Conservation (phyloP, 1,140 invertebrate species). For the Brachionus koreanus region DNA sequence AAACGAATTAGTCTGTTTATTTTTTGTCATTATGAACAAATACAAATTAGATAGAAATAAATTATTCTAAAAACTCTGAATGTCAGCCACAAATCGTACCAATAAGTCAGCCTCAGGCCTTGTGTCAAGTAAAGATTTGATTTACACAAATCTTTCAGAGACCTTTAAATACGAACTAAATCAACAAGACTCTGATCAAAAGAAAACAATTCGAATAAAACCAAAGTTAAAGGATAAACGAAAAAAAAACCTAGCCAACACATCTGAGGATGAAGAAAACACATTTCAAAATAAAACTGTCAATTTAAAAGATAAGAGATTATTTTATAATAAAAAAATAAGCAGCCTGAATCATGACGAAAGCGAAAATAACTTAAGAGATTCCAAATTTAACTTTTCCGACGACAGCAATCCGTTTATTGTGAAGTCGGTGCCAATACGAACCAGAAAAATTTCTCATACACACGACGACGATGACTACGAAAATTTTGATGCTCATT, state of each 20-base stretch:
- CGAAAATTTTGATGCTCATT: not conserved
- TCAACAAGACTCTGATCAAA: not conserved
- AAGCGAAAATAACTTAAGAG: not conserved
- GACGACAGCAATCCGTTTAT: not conserved
- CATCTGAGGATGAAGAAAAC: not conserved
- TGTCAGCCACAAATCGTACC: not conserved
- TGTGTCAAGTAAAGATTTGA: not conserved
- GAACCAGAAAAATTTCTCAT: not conserved
- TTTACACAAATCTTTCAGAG: not conserved
- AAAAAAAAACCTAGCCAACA: not conserved
- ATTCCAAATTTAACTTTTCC: not conserved
- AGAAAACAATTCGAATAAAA: not conserved
- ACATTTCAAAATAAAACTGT: not conserved
- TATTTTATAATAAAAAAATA: not conserved
- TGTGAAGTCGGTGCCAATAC: not conserved
- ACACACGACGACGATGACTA: not conserved
- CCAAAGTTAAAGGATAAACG: not conserved
- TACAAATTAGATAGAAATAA: not conserved
- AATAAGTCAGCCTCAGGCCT: not conserved
- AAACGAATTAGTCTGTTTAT: not conserved
- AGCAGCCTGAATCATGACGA: not conserved
- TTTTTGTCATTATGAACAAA: not conserved
- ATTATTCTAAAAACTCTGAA: not conserved
- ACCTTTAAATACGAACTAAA: not conserved
- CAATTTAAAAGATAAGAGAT: not conserved